Conservation (phyloP, 2,797 vertebrate species). For the Coreius guichenoti region DNA sequence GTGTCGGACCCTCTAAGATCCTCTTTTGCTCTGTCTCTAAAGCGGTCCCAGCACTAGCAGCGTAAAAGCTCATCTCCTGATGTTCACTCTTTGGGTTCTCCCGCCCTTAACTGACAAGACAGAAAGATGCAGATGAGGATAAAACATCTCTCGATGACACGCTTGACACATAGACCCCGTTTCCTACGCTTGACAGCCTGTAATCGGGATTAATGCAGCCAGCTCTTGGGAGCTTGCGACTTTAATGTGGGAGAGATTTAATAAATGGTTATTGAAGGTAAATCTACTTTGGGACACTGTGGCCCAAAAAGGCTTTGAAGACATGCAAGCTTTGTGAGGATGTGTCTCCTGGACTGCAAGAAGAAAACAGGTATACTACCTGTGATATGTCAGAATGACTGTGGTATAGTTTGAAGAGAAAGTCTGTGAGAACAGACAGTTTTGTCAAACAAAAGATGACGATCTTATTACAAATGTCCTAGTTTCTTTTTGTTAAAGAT, state of each 20-base stretch:
- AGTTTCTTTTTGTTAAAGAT: neutral
- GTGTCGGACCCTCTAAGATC: slow-evolving; percentile 15
- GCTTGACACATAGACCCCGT: slow-evolving; percentile 80
- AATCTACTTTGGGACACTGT: slow-evolving; percentile 92
- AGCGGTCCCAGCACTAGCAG: neutral
- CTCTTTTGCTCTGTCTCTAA: neutral
- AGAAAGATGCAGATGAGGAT: slow-evolving; percentile 71
- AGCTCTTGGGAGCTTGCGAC: slow-evolving; percentile 84
- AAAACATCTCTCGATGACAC: slow-evolving; percentile 81
- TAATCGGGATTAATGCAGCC: slow-evolving; percentile 96
- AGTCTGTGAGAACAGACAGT: neutral
- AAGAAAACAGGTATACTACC: neutral
- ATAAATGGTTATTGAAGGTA: slow-evolving; percentile 98
- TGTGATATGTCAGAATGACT: neutral
- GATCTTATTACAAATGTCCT: neutral
- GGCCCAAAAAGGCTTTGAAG: slow-evolving; percentile 80
- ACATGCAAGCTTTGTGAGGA: slow-evolving; percentile 65
- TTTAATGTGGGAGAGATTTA: slow-evolving; percentile 96
- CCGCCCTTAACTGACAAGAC: slow-evolving; percentile 74
- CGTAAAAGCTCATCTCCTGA: slow-evolving; percentile 9
- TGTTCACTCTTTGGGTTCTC: slow-evolving; percentile 35
- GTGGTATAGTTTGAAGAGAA: neutral
- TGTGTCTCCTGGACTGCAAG: neutral
- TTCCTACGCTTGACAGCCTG: slow-evolving; percentile 81
- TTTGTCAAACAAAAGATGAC: no score